These are phyloP conservation scores for Boloria selene DNA, from an alignment of 2,888 invertebrate species.

Conservation along the genomic window DNA sequence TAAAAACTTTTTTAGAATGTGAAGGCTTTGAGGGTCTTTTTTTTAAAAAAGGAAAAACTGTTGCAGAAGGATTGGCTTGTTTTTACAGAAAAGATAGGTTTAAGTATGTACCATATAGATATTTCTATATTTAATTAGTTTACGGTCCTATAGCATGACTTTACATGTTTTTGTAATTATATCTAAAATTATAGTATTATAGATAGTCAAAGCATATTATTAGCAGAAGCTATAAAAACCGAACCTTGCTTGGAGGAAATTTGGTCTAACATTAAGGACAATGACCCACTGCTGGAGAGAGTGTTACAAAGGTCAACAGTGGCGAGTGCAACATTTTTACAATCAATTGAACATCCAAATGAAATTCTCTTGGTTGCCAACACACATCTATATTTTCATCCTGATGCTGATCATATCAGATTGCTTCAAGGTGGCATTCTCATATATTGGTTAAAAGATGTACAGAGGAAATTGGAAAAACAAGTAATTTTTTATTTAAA, in stretches of 20 bases:
- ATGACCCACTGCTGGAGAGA: slow-evolving; percentile 80
- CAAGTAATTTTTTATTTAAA: slow-evolving; percentile 50
- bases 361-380: slow-evolving; percentile 88
- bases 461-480: slow-evolving; percentile 66
- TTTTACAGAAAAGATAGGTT: slow-evolving; percentile 89
- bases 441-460: slow-evolving; percentile 85
- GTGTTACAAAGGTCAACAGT: slow-evolving; percentile 86
- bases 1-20: slow-evolving; percentile 82
- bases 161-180: no score
- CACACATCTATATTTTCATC: slow-evolving; percentile 97
- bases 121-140: background rate
- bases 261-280: slow-evolving; percentile 83
- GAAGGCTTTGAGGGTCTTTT: slow-evolving; percentile 84
- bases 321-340: slow-evolving; percentile 83
- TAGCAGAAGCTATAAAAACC: slow-evolving; percentile 82
- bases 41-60: slow-evolving; percentile 87
- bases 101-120: slow-evolving; percentile 64
- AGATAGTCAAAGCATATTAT: slow-evolving; percentile 77
- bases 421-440: slow-evolving; percentile 91
- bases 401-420: slow-evolving; percentile 94
- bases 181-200: slow-evolving; percentile 61
- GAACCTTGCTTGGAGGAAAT: slow-evolving; percentile 79
- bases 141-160: no score
- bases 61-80: slow-evolving; percentile 91
- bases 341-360: slow-evolving; percentile 79